These are phyloP conservation scores for Sphenopsis melanotis DNA, from an alignment of 2,797 vertebrate genomes.

Conservation along the genomic window DNA sequence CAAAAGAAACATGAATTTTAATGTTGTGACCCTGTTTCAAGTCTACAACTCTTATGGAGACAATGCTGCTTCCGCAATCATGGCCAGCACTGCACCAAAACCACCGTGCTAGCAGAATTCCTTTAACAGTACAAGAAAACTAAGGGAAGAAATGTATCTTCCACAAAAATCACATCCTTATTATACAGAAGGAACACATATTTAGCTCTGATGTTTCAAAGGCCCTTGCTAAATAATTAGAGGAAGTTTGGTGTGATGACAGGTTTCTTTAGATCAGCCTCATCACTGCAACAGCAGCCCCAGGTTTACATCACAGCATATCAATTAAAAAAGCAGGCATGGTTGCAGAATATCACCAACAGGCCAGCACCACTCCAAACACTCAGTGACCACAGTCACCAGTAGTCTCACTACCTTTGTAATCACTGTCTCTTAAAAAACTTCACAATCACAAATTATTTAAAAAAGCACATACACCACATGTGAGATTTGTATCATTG, in stretches of 20 bases:
- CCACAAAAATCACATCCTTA: background rate
- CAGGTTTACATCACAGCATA: rapidly evolving
- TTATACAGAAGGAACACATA: background rate
- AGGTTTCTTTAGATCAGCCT: background rate
- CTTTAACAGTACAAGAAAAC: background rate
- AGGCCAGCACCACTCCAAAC: background rate
- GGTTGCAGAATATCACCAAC: background rate
- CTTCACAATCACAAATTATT: background rate
- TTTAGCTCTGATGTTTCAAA: background rate
- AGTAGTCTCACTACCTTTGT: background rate
- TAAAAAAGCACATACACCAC: rapidly evolving
- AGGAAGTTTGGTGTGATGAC: background rate
- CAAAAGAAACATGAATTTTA: background rate
- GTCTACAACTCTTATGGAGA: background rate
- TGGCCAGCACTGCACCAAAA: background rate
- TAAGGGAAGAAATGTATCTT: background rate
- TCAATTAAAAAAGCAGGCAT: background rate
- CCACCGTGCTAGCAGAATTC: background rate
- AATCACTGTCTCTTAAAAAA: background rate
- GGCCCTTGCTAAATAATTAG: background rate
- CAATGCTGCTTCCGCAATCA: background rate
- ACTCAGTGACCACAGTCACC: background rate
- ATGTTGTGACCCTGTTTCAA: background rate
- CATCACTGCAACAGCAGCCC: background rate
- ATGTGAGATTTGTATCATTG: background rate